Base-by-base conservation (phyloP, 2,113 vertebrate species). In the Tupaia tana region DNA sequence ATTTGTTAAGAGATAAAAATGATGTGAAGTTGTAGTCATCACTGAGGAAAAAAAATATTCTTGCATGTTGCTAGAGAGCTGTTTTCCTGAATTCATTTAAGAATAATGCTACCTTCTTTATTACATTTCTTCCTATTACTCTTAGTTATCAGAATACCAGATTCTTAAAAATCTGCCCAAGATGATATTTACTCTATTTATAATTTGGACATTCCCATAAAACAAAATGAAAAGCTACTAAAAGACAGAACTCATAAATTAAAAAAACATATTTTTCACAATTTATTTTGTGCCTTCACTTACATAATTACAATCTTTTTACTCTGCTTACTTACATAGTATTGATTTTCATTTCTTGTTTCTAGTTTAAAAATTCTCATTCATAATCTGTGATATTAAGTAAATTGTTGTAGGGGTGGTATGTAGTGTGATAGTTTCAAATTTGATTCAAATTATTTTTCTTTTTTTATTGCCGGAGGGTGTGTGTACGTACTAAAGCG, bases 61-160 rank as follows among this genome's bases (percentile, higher is more conserved):
- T 78, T 80, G 9, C 18, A 43, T 74, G 20, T 75, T 85, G 43
- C 9, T 82, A 78, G 56, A 77, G 80, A 69, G 19, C 15, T 34
- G 52, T 7, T 81, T 92, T 91, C 10, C 58, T 95, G 54, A 89
- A 74, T 89, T 66, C 69, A 9, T 10, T 89, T 69, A 56, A 93
- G 61, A 91, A 88, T 29, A n/a, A 43, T 73, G 52, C 15, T 70
- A 2, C 82, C 25, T 89, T 71, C 16, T 86, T 1, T 29, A 89
- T 63, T 7, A 31, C 3, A 29, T 63, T 80, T 8, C 27, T 11
- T 70, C 4, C 52, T 61, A 2, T 31, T 82, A 31, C 19, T 78
- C 25, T 86, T 67, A 10, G 1, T 74, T 67, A 31, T 89, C 7
- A 34, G 20, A 24, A 3, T 58, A 11, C 71, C 1, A 81, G 56